phyloP scores from a whole-genome alignment of 2,113 vertebrate genomes.

The Porphyrio hochstetteri region DNA sequence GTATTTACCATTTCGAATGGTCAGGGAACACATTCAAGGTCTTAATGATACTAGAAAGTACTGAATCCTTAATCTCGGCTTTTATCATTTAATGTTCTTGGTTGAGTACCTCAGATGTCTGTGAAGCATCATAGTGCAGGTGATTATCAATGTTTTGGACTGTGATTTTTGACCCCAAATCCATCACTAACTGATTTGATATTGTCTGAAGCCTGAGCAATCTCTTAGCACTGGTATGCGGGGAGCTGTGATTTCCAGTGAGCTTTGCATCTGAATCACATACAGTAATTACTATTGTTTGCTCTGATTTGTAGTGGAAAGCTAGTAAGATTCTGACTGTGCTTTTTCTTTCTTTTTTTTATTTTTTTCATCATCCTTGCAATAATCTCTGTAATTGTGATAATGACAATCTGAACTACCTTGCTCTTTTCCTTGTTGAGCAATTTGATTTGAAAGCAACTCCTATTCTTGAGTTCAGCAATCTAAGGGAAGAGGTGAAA shows the following conservation, averaged over 20 bases:
- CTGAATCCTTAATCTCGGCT: neutral
- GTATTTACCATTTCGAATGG: conserved; percentile 22
- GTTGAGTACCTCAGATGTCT: conserved; percentile 4
- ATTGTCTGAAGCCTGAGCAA: neutral
- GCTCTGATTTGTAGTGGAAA: neutral
- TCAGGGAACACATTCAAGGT: neutral
- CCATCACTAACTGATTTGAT: neutral
- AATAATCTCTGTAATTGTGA: conserved; percentile 20
- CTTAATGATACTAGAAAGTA: neutral
- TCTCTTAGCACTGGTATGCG: neutral
- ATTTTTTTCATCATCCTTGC: neutral
- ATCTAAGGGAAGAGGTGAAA: conserved; percentile 39
- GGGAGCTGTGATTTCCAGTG: neutral
- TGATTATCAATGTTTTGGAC: neutral
- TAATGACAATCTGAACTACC: neutral
- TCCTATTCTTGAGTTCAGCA: conserved; percentile 6
- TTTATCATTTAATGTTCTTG: conserved; percentile 14
- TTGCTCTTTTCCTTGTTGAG: conserved; percentile 13
- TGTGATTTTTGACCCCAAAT: neutral
- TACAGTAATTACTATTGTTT: neutral
- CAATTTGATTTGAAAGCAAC: conserved; percentile 42
- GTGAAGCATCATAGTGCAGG: neutral
- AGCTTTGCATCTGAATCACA: neutral
- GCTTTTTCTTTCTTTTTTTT: neutral
- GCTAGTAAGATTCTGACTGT: neutral